These are phyloP conservation scores for Coregonus clupeaformis DNA, from an alignment of 2,113 vertebrate genomes.

Conservation along the genomic window DNA sequence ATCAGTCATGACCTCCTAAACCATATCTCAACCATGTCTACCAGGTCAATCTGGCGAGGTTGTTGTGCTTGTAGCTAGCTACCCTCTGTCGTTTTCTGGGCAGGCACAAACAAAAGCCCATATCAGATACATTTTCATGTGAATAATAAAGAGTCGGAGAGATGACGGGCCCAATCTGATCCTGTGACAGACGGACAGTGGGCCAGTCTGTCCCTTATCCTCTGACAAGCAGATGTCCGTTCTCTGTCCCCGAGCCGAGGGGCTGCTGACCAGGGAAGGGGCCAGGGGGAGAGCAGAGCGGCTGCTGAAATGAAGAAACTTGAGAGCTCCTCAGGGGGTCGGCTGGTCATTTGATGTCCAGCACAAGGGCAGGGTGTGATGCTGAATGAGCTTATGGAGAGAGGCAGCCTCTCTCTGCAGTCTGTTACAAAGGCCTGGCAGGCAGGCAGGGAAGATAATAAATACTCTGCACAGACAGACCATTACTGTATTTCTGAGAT, in stretches of 20 bases:
- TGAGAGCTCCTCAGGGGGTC: conserved; percentile 92
- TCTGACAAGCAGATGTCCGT: conserved; percentile 98
- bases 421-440: conserved; percentile 74
- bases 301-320: conserved; percentile 95
- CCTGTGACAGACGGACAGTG: conserved; percentile 76
- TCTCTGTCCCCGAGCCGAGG: conserved; percentile 80
- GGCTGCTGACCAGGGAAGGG: conserved; percentile 68
- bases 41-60: no score
- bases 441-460: conserved; percentile 45
- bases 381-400: conserved; percentile 74
- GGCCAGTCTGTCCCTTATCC: conserved; percentile 85
- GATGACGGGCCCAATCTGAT: conserved; percentile 70
- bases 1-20: no score
- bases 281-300: conserved; percentile 76
- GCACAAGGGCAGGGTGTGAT: conserved; percentile 83
- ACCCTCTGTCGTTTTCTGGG: not conserved
- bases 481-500: conserved; percentile 53
- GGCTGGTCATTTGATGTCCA: conserved; percentile 93
- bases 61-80: not conserved
- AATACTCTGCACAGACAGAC: conserved; percentile 53
- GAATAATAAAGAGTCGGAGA: conserved; percentile 39
- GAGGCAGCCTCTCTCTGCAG: conserved; percentile 72
- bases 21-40: no score
- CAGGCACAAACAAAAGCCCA: not conserved
- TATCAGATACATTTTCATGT: not conserved